phyloP scores from a whole-genome alignment of 2,888 invertebrate genomes.

The Labia minor region DNA sequence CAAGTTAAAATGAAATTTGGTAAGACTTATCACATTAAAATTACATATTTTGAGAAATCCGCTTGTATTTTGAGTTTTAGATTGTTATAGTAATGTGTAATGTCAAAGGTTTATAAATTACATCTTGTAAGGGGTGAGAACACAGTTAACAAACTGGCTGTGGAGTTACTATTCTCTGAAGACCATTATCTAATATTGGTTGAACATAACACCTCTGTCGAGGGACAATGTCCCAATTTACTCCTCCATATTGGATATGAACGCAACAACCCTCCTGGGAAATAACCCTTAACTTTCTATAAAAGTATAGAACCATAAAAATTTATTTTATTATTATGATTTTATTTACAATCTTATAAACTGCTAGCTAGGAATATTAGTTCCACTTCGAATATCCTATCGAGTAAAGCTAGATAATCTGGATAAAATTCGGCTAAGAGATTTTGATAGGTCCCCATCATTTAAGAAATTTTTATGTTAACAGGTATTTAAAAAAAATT shows the following conservation, averaged over 20 bases:
- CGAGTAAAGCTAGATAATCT: too few species aligned
- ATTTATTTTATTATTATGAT: conserved; percentile 8
- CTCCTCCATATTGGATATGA: conserved; percentile 26
- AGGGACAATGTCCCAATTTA: conserved; percentile 26
- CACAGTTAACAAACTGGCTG: background rate
- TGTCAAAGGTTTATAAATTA: background rate
- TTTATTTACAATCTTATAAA: conserved; percentile 13
- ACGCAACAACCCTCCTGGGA: conserved; percentile 26
- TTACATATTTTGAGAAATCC: too few species aligned
- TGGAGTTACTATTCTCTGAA: background rate
- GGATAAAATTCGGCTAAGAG: too few species aligned
- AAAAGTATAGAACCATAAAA: background rate
- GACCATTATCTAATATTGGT: conserved; percentile 22
- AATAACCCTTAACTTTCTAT: conserved; percentile 20
- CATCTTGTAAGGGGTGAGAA: background rate
- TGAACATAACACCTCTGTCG: conserved; percentile 24
- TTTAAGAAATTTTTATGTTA: too few species aligned
- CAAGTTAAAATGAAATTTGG: too few species aligned
- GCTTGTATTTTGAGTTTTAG: too few species aligned
- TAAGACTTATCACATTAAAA: too few species aligned
- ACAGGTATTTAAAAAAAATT: too few species aligned
- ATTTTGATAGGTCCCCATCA: too few species aligned
- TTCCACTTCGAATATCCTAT: too few species aligned
- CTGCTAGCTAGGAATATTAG: conserved; percentile 30
- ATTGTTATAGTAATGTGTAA: too few species aligned